Evolutionary conservation across 2,113 vertebrate species (phyloP).

Genomic region (Lichenostomus cassidix): DNA sequence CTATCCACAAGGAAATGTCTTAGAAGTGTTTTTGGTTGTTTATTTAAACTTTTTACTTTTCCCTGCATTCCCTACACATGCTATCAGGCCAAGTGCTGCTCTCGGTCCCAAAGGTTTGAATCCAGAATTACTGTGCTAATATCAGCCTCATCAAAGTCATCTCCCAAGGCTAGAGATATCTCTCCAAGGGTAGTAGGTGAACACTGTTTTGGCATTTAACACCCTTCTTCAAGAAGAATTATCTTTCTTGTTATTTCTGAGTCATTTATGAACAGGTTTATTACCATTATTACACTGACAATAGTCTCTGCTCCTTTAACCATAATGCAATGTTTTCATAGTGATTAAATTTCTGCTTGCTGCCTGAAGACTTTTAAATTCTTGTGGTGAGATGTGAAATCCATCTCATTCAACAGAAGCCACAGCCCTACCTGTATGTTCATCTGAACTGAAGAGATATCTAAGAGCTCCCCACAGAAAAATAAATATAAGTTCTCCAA

Average conservation of each 20-base stretch:
- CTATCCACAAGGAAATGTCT: neutral
- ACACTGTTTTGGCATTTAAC: neutral
- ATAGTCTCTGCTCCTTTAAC: neutral
- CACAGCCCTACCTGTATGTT: neutral
- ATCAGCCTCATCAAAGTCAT: neutral
- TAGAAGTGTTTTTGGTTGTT: neutral
- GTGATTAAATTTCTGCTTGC: neutral
- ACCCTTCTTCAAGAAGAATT: neutral
- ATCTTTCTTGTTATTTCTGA: neutral
- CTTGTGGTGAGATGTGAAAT: neutral
- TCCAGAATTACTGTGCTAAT: neutral
- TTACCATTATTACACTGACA: neutral
- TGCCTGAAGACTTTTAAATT: neutral
- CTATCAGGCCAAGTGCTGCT: neutral
- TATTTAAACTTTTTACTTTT: conserved; percentile 9
- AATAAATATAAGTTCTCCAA: neutral
- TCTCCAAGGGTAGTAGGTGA: neutral
- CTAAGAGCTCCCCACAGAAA: neutral
- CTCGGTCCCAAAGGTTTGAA: neutral
- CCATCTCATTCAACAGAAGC: neutral
- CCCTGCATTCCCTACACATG: neutral
- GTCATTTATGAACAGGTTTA: neutral
- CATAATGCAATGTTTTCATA: neutral
- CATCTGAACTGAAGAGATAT: neutral
- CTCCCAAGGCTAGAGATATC: neutral